Evolutionary conservation across 2,113 vertebrate genomes (phyloP).

Genomic region (Candoia aspera): DNA sequence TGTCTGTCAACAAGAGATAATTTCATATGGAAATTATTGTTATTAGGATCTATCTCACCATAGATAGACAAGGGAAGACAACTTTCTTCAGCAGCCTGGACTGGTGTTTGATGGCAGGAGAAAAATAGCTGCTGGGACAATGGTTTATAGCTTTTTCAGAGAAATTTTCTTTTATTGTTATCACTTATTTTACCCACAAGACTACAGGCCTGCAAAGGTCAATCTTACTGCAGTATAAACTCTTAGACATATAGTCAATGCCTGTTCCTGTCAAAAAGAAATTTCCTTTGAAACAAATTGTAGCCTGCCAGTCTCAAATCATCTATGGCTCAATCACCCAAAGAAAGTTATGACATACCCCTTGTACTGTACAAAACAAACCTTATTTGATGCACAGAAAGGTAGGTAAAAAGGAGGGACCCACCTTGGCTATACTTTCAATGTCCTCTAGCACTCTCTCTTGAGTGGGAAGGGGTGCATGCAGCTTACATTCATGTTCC

Average conservation of each 20-base stretch:
- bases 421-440: neutral
- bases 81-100: neutral
- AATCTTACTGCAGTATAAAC: neutral
- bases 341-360: neutral
- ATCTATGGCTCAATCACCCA: neutral
- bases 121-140: neutral
- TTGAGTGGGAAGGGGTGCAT: neutral
- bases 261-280: conserved; percentile 10
- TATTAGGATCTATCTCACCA: neutral
- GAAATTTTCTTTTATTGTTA: neutral
- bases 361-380: neutral
- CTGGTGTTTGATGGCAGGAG: neutral
- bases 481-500: neutral
- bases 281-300: conserved; percentile 18
- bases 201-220: neutral
- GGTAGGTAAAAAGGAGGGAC: neutral
- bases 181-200: conserved; percentile 5
- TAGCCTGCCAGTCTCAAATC: conserved; percentile 7
- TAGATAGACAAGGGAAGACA: neutral
- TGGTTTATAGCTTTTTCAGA: neutral
- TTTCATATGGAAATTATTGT: neutral
- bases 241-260: conserved; percentile 7
- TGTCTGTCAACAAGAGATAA: neutral
- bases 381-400: neutral
- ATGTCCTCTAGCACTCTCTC: neutral